phyloP scores from a whole-genome alignment of 1,140 invertebrate genomes.

The Pogonomyrmex barbatus region DNA sequence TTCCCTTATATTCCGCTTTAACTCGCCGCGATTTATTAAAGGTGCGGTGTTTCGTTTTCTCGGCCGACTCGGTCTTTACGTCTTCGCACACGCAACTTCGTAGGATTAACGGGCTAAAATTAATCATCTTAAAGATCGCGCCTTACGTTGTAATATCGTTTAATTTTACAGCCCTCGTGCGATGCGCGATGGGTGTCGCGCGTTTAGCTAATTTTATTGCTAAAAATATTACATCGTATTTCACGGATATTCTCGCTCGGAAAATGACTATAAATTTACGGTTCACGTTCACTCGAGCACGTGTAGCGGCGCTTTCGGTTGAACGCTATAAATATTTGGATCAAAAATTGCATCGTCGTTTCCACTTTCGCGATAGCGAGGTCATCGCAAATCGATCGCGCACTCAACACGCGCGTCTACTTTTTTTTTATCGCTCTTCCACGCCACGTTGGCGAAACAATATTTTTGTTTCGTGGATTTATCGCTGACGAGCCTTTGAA shows the following conservation, averaged over 20 bases:
- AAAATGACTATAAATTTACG: neutral
- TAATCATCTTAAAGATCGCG: constrained; percentile 20
- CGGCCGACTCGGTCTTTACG: neutral
- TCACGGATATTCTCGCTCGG: neutral
- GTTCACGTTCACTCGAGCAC: neutral
- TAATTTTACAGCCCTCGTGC: constrained; percentile 14
- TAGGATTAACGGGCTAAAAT: constrained; percentile 31
- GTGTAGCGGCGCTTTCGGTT: constrained; percentile 12
- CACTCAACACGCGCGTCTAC: constrained; percentile 1
- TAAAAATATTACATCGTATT: constrained; percentile 19
- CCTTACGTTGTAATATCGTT: constrained; percentile 22
- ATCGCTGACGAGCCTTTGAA: neutral
- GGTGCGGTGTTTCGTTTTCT: neutral
- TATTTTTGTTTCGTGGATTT: constrained; percentile 21
- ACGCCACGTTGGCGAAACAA: neutral
- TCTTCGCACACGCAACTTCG: constrained; percentile 13
- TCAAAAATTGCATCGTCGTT: constrained; percentile 47
- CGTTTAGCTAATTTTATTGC: constrained; percentile 20
- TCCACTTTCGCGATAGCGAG: constrained; percentile 33
- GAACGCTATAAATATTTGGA: constrained; percentile 55
- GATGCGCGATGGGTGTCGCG: constrained; percentile 12
- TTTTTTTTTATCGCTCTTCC: neutral
- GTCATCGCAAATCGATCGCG: constrained; percentile 44
- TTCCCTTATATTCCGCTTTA: neutral
- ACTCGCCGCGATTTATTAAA: constrained; percentile 38